A percentile compares a stretch with the other conserved stretches of the same genome.
Evolutionary conservation across 2,797 vertebrate genomes (phyloP).

Genomic region (Gila robusta): DNA sequence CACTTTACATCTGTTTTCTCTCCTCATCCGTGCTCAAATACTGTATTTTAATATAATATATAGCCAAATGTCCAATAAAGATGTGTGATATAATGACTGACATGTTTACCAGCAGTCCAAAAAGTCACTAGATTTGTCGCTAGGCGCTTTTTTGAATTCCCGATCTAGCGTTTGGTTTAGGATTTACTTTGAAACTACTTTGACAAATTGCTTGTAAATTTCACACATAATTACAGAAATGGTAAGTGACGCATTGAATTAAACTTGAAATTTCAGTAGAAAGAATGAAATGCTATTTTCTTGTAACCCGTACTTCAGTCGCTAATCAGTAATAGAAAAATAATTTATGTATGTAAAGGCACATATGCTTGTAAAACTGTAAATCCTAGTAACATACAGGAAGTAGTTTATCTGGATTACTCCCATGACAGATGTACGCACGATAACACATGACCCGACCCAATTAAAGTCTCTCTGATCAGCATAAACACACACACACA

Average conservation of each 20-base stretch:
- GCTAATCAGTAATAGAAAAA: too few relatives aligned
- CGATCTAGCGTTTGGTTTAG: neutral
- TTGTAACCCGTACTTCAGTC: neutral
- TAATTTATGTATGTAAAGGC: too few relatives aligned
- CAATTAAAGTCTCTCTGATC: conserved; percentile 52
- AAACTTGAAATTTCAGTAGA: too few relatives aligned
- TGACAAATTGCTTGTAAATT: neutral
- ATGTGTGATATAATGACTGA: too few relatives aligned
- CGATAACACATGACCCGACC: conserved; percentile 41
- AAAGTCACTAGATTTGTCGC: too few relatives aligned
- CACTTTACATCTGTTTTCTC: neutral
- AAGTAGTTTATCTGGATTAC: neutral
- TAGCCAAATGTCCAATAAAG: neutral
- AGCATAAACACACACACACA: conserved; percentile 9
- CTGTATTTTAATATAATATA: neutral
- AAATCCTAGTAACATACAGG: neutral
- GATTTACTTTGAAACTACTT: neutral
- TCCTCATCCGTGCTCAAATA: neutral
- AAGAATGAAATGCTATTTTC: too few relatives aligned
- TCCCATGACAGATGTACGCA: neutral
- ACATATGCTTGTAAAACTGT: neutral
- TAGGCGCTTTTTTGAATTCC: too few relatives aligned
- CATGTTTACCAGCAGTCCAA: too few relatives aligned
- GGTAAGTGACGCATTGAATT: neutral
- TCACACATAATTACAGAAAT: neutral